Evolutionary conservation across 1,140 invertebrate genomes (phyloP).

Genomic region (Theocolax elegans): DNA sequence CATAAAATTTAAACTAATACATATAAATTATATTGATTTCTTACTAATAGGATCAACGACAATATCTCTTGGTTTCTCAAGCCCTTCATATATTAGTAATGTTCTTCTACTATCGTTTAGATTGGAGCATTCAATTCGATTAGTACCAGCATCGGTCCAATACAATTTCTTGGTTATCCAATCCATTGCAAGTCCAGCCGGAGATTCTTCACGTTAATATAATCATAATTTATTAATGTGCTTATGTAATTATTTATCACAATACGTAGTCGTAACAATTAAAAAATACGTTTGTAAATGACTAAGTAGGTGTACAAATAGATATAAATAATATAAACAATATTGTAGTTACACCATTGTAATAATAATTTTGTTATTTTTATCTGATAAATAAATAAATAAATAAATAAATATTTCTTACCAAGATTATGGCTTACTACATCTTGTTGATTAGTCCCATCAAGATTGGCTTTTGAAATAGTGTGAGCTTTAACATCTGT

Average conservation of each 20-base stretch:
- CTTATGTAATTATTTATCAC: too few relatives aligned
- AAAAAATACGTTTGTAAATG: too few relatives aligned
- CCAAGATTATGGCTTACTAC: slow-evolving; percentile 78
- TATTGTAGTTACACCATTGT: too few relatives aligned
- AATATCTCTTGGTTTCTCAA: slow-evolving; percentile 87
- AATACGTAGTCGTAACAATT: too few relatives aligned
- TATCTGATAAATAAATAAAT: too few relatives aligned
- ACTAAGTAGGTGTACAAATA: too few relatives aligned
- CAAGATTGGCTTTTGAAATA: slow-evolving; percentile 81
- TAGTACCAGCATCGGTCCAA: slow-evolving; percentile 87
- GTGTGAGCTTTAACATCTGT: slow-evolving; percentile 85
- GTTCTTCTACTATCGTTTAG: slow-evolving; percentile 81
- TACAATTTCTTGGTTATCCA: slow-evolving; percentile 90
- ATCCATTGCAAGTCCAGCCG: slow-evolving; percentile 83
- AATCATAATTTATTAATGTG: too few relatives aligned
- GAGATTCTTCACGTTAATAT: too few relatives aligned
- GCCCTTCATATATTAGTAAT: slow-evolving; percentile 81
- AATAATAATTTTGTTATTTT: too few relatives aligned
- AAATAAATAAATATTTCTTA: slow-evolving; percentile 56
- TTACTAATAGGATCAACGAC: slow-evolving; percentile 81
- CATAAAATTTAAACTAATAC: slow-evolving; percentile 14
- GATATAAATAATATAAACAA: too few relatives aligned
- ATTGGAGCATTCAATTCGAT: slow-evolving; percentile 85
- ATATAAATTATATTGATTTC: neutral
- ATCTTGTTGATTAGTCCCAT: slow-evolving; percentile 78